Conservation (phyloP, 2,113 vertebrate genomes). For the Xyliphius kryptos region DNA sequence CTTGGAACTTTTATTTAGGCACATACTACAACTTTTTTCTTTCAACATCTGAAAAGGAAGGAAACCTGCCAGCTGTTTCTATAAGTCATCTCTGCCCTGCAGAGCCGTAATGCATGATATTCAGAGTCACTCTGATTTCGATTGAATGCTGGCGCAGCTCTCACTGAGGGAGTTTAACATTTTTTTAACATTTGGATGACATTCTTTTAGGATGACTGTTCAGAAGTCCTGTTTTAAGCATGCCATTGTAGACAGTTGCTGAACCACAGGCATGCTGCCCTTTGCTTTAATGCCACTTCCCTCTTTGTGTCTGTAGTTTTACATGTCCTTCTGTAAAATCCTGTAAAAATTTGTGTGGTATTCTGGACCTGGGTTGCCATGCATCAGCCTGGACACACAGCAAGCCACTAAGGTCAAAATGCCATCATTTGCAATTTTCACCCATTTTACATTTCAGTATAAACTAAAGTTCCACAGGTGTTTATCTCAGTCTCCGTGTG, state of each 20-base stretch:
- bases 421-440: slow-evolving; percentile 9
- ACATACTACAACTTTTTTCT: neutral
- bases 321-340: slow-evolving; percentile 11
- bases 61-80: neutral
- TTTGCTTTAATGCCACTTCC: slow-evolving; percentile 17
- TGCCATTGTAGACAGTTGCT: slow-evolving; percentile 11
- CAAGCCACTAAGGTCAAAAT: slow-evolving; percentile 7
- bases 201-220: slow-evolving; percentile 31
- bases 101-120: slow-evolving; percentile 1
- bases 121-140: slow-evolving; percentile 7
- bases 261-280: slow-evolving; percentile 30
- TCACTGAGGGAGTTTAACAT: neutral
- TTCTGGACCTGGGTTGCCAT: slow-evolving; percentile 4
- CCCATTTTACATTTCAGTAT: slow-evolving; percentile 1
- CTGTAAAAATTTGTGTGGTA: neutral
- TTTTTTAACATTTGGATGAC: slow-evolving; percentile 27
- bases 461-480: too few species aligned
- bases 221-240: slow-evolving; percentile 20
- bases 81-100: slow-evolving; percentile 14
- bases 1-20: neutral
- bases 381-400: neutral
- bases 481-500: too few species aligned
- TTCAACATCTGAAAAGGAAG: neutral
- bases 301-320: slow-evolving; percentile 22
- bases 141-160: neutral